These are phyloP conservation scores for Blomia tropicalis DNA, from an alignment of 2,888 invertebrate genomes.

Conservation along the genomic window DNA sequence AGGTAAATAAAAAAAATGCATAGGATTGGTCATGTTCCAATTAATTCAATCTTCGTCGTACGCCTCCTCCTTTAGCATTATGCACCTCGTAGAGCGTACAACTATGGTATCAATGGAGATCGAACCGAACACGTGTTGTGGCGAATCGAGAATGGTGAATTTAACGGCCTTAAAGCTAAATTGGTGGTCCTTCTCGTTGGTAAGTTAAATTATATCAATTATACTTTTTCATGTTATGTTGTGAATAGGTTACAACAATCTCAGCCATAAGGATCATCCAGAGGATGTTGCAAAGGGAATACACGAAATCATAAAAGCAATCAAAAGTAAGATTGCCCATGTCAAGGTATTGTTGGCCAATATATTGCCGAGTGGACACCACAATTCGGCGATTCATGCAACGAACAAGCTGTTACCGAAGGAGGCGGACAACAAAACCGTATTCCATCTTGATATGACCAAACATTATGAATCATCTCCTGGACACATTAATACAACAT, in stretches of 20 bases:
- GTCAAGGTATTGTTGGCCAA: not conserved
- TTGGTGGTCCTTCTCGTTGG: constrained; percentile 38
- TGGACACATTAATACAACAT: not conserved
- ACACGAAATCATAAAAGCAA: not conserved
- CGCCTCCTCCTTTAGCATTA: too few species aligned
- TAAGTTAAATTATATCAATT: not conserved
- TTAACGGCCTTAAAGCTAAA: constrained; percentile 74
- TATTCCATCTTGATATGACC: constrained; percentile 13
- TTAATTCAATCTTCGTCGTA: too few species aligned
- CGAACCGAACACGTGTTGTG: constrained; percentile 73
- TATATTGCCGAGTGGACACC: not conserved
- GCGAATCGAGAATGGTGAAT: constrained; percentile 72
- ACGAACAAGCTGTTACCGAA: not conserved
- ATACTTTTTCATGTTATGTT: not conserved
- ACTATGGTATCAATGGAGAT: constrained; percentile 76
- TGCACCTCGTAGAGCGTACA: constrained; percentile 75
- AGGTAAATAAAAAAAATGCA: too few species aligned
- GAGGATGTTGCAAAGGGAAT: constrained; percentile 16
- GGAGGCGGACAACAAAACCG: not conserved
- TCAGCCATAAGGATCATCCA: not conserved
- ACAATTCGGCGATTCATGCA: not conserved
- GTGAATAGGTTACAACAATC: not conserved
- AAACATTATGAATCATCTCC: not conserved
- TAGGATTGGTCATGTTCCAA: too few species aligned
- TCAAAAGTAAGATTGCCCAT: not conserved